Evolutionary conservation across 2,797 vertebrate species (phyloP).

Genomic region (Epinephelus malabaricus): DNA sequence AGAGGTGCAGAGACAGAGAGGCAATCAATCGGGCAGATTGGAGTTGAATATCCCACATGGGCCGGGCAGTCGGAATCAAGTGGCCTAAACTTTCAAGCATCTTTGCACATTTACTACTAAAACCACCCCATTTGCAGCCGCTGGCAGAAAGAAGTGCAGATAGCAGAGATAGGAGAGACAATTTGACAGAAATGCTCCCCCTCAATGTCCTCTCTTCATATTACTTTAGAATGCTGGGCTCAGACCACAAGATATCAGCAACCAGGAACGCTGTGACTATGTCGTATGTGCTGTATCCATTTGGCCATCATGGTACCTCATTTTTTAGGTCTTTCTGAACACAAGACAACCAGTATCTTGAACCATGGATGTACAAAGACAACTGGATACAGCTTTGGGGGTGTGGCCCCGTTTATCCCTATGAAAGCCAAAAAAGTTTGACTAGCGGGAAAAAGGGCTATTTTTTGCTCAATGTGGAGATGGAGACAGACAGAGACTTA

Average conservation of each 20-base stretch:
- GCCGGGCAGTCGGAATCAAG: slow-evolving; percentile 59
- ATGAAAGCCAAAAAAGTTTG: too few relatives aligned
- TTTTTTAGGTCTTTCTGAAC: background rate
- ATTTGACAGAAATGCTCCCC: slow-evolving; percentile 26
- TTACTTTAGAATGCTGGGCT: slow-evolving; percentile 1
- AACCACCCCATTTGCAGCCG: slow-evolving; percentile 58
- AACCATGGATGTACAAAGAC: too few relatives aligned
- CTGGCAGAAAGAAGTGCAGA: slow-evolving; percentile 29
- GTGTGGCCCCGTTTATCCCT: too few relatives aligned
- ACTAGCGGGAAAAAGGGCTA: too few relatives aligned
- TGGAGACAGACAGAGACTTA: too few relatives aligned
- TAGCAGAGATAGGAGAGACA: slow-evolving; percentile 29
- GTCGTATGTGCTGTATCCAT: background rate
- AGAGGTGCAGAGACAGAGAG: slow-evolving; percentile 49
- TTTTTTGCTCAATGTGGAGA: too few relatives aligned
- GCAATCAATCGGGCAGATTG: slow-evolving; percentile 83
- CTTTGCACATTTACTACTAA: slow-evolving; percentile 65
- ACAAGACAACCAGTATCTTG: background rate
- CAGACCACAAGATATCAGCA: background rate
- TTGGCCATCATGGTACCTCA: background rate
- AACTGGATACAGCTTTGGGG: too few relatives aligned
- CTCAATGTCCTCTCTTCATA: slow-evolving; percentile 23
- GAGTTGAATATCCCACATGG: slow-evolving; percentile 77
- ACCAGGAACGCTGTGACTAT: too few relatives aligned
- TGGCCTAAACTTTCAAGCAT: slow-evolving; percentile 65